Percentiles rank a stretch among this genome's conserved stretches.
Conservation (phyloP, 2,797 vertebrate species). For the Megalops cyprinoides region DNA sequence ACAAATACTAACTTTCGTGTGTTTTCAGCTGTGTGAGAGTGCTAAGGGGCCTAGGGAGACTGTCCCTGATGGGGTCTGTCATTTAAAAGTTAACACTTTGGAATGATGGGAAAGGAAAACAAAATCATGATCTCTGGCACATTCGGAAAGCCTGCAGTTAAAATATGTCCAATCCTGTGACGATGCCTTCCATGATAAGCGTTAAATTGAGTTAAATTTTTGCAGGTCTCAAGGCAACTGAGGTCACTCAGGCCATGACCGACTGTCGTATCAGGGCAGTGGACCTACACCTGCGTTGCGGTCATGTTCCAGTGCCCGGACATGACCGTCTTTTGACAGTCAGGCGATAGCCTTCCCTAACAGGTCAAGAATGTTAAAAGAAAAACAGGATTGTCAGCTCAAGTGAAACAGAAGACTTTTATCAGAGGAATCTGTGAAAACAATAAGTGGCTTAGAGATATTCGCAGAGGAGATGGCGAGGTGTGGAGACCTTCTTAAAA, state of each 20-base stretch:
- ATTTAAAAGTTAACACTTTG: background rate
- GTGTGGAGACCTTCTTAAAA: background rate
- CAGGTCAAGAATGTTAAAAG: constrained; percentile 28
- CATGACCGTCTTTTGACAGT: constrained; percentile 8
- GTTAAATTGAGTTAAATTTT: constrained; percentile 11
- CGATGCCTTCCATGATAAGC: constrained; percentile 5
- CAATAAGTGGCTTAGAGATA: constrained; percentile 4
- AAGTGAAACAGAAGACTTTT: background rate
- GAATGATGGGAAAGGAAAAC: constrained; percentile 17
- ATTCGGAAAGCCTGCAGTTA: constrained; percentile 18
- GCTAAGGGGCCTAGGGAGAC: background rate
- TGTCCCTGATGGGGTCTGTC: background rate
- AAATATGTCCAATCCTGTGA: constrained; percentile 10
- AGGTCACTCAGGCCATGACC: background rate
- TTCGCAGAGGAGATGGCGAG: background rate
- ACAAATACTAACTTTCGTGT: constrained; percentile 10
- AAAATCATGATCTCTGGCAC: constrained; percentile 1
- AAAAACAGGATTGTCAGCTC: background rate
- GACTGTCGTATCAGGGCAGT: background rate
- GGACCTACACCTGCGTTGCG: constrained; percentile 14
- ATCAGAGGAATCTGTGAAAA: constrained; percentile 9
- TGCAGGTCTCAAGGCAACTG: constrained; percentile 16
- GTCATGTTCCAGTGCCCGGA: background rate
- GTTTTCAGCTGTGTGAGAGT: constrained; percentile 31
- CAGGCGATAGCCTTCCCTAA: constrained; percentile 22